Evolutionary conservation across 2,888 invertebrate genomes (phyloP).

Genomic region (Noctua janthe): DNA sequence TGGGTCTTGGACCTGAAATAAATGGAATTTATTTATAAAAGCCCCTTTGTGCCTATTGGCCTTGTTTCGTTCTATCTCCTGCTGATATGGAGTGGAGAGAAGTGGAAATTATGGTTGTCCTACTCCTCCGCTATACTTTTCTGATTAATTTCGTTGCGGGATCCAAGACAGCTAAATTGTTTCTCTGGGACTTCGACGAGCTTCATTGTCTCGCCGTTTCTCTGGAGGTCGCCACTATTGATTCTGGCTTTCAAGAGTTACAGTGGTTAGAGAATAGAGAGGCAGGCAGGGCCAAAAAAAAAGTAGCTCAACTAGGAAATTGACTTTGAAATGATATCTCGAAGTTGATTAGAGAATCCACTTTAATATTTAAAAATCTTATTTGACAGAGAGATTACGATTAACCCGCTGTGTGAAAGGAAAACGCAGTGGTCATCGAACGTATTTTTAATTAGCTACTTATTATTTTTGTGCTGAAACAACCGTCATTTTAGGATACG

Average conservation of each 20-base stretch:
- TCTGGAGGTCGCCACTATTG: not conserved
- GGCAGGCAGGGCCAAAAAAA: not conserved
- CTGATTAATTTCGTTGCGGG: not conserved
- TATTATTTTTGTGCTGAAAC: not conserved
- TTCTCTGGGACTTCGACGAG: not conserved
- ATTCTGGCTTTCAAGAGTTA: not conserved
- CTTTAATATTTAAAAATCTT: not conserved
- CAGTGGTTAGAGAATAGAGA: not conserved
- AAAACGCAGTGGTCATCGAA: not conserved
- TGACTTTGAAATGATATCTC: constrained; percentile 21
- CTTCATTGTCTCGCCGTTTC: not conserved
- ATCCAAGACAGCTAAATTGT: not conserved
- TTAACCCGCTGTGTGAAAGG: no score
- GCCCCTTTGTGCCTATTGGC: no score
- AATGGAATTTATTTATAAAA: no score
- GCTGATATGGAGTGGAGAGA: no score
- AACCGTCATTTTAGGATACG: not conserved
- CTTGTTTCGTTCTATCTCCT: no score
- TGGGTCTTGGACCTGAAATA: no score
- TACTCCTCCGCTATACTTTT: not conserved
- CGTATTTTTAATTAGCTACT: not conserved
- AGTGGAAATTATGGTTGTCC: not conserved
- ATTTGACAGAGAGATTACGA: not conserved
- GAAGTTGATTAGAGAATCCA: not conserved
- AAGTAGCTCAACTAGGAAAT: no score